Evolutionary conservation across 1,140 invertebrate species (phyloP).

Genomic region (Callitettix versicolor): DNA sequence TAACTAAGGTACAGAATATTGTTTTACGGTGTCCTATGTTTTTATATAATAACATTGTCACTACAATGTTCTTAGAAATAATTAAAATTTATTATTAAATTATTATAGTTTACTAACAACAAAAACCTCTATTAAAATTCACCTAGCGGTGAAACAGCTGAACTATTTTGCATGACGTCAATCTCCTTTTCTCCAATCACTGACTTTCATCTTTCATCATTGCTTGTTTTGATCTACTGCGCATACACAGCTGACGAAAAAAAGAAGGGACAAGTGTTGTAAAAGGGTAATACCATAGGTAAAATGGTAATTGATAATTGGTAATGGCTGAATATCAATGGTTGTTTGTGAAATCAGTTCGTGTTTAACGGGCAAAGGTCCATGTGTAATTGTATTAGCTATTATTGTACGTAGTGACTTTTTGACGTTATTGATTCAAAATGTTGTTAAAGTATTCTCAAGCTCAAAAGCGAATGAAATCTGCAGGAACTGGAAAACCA

Average conservation of each 20-base stretch:
- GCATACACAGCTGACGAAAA: background rate
- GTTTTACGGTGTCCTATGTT: too few relatives aligned
- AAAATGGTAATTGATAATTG: background rate
- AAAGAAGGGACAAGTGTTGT: background rate
- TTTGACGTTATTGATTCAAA: background rate
- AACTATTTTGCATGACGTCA: too few relatives aligned
- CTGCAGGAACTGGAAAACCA: slow-evolving; percentile 11
- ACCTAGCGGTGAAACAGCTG: too few relatives aligned
- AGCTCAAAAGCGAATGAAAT: slow-evolving; percentile 13
- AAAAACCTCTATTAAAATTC: too few relatives aligned
- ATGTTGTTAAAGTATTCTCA: slow-evolving; percentile 19
- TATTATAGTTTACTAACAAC: too few relatives aligned
- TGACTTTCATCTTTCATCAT: too few relatives aligned
- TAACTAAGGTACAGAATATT: too few relatives aligned
- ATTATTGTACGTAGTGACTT: background rate
- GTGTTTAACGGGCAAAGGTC: background rate
- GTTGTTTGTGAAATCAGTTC: background rate
- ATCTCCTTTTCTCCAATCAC: too few relatives aligned
- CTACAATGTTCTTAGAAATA: too few relatives aligned
- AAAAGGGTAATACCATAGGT: background rate
- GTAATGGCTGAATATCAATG: background rate
- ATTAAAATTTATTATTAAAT: too few relatives aligned
- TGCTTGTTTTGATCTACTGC: too few relatives aligned
- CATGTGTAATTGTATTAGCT: background rate
- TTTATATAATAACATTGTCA: too few relatives aligned